Base-by-base conservation (phyloP, 2,797 vertebrate genomes). In the Periparus ater region DNA sequence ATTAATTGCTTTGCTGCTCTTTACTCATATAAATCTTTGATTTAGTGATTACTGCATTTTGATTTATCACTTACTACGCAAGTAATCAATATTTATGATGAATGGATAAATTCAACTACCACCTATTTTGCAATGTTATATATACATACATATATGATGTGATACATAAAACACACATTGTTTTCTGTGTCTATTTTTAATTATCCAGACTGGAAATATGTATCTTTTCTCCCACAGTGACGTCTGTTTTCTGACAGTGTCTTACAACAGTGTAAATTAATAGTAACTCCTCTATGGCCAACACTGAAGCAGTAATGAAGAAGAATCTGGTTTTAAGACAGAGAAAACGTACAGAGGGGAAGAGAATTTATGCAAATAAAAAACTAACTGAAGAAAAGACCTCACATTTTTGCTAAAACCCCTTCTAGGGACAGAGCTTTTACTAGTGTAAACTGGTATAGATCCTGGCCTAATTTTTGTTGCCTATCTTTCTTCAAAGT, bases 21-120 rank as follows among this genome's bases (percentile, higher is more conserved):
- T 99, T 99, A 98, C 98, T 98, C 91, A 21, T 98, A 99, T 99
- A 98, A 98, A 98, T 98, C 97, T 98, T 98, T 98, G 98, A 99
- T 98, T 98, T 98, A 98, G 97, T 97, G 98, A 98, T 98, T 98
- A 98, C 98, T 97, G 95, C 96, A 96, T 97, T 97, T 98, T 98
- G 98, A 98, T 98, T 98, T 98, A 98, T 99, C 98, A 96, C 97
- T 94, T 97, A 97, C 98, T 97, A 97, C n/a, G 91, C 96, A 91
- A 94, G 97, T 98, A 98, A 98, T 99, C 99, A 99, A 99, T 99
- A 98, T 98, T 97, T 97, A 98, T 98, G 98, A 98, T 98, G 98
- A 98, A 98, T 98, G 98, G 97, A 82, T 96, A 98, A 98, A 98
- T 97, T 98, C 98, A 97, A 98, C 96, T 97, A 97, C 97, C 96